Evolutionary conservation across 2,888 invertebrate species (phyloP).

Genomic region (Entomobrya multifasciata): DNA sequence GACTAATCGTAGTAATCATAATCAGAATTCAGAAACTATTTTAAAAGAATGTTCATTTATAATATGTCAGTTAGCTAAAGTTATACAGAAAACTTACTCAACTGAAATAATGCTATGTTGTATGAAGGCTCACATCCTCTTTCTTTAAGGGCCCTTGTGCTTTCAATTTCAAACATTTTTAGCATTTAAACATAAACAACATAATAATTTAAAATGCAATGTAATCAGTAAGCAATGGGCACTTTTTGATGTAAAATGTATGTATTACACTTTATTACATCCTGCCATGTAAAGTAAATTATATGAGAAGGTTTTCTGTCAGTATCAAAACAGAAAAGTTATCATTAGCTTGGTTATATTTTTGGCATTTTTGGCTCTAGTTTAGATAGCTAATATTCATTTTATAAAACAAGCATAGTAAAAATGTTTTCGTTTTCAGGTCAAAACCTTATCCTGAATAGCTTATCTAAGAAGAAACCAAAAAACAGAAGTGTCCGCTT

Average conservation of each 20-base stretch:
- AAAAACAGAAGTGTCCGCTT: slow-evolving; percentile 19
- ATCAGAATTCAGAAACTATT: slow-evolving; percentile 29
- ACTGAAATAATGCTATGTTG: too few relatives aligned
- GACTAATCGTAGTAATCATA: slow-evolving; percentile 33
- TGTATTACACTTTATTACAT: not conserved
- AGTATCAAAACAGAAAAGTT: slow-evolving; percentile 3
- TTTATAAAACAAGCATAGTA: not conserved
- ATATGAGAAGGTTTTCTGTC: not conserved
- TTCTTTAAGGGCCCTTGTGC: too few relatives aligned
- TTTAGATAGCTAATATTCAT: slow-evolving; percentile 17
- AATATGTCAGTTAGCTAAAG: not conserved
- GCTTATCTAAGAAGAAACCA: slow-evolving; percentile 25
- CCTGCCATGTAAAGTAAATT: not conserved
- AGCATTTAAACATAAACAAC: slow-evolving; percentile 3
- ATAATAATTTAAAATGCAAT: not conserved
- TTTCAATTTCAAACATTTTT: too few relatives aligned
- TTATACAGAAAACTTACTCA: too few relatives aligned
- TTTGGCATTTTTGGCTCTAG: slow-evolving; percentile 6
- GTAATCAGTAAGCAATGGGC: not conserved
- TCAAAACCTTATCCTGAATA: slow-evolving; percentile 68
- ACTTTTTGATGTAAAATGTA: too few relatives aligned
- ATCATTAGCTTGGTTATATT: not conserved
- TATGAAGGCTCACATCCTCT: too few relatives aligned
- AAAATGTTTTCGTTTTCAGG: slow-evolving; percentile 58
- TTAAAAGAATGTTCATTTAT: not conserved